phyloP scores from a whole-genome alignment of 2,888 invertebrate genomes.

The Artemia sp. region DNA sequence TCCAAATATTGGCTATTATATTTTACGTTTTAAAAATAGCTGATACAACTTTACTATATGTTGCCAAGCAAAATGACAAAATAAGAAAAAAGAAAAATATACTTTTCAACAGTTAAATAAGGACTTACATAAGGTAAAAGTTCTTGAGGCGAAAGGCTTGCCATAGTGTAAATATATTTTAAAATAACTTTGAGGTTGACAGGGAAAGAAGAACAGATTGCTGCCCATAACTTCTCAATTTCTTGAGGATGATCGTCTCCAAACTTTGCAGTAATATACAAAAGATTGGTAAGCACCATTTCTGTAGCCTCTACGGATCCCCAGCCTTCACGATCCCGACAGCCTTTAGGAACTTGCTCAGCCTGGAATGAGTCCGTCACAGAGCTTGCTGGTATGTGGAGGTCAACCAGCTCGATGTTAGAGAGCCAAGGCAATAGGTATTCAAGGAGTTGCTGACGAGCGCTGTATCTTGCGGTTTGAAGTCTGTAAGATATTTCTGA shows the following conservation, averaged over 20 bases:
- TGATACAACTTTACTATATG: no score
- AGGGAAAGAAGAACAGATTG: conserved; percentile 85
- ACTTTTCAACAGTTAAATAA: background rate
- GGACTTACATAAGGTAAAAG: conserved; percentile 73
- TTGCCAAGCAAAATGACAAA: no score
- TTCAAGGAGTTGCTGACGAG: conserved; percentile 72
- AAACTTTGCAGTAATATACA: conserved; percentile 95
- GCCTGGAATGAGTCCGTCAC: conserved; percentile 1
- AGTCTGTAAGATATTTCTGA: conserved; percentile 90
- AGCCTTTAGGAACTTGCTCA: conserved; percentile 27
- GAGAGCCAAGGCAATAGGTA: conserved; percentile 92
- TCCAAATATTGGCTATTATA: no score
- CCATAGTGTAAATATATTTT: conserved; percentile 84
- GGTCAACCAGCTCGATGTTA: conserved; percentile 95
- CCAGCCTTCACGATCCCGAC: conserved; percentile 72
- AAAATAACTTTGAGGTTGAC: conserved; percentile 93
- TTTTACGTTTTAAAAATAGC: no score
- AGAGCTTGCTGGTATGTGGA: conserved; percentile 57
- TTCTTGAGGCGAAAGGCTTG: conserved; percentile 91
- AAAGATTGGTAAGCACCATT: conserved; percentile 95
- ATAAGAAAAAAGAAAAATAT: conserved; percentile 13
- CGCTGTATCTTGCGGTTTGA: conserved; percentile 84
- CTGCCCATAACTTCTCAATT: conserved; percentile 89
- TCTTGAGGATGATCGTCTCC: conserved; percentile 89
- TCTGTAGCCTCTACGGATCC: conserved; percentile 98